These are phyloP conservation scores for Drosophila pseudoananassae DNA, from an alignment of 1,140 invertebrate species.

Conservation along the genomic window DNA sequence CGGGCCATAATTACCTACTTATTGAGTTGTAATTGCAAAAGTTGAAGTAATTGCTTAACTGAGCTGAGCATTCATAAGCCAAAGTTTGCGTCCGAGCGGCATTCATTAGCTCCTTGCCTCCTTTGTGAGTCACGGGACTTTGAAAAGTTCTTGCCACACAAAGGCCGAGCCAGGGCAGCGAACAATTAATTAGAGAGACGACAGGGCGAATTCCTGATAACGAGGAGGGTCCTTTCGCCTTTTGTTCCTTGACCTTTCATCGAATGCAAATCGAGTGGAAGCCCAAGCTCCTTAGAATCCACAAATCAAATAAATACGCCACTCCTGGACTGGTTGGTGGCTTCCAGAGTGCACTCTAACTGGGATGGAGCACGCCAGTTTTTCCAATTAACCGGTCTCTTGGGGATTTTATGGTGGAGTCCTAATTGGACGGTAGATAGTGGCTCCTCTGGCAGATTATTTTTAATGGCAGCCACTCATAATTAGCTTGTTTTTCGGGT, in stretches of 20 bases:
- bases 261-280: conserved; percentile 56
- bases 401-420: background rate
- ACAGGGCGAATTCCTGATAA: conserved; percentile 24
- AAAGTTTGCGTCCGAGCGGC: conserved; percentile 20
- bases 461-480: conserved; percentile 1
- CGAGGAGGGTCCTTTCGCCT: background rate
- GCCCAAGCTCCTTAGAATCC: background rate
- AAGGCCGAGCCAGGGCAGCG: conserved; percentile 22
- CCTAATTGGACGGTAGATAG: background rate
- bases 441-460: background rate
- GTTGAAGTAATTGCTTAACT: conserved; percentile 64
- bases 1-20: conserved; percentile 63
- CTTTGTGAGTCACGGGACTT: conserved; percentile 40
- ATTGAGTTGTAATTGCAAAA: conserved; percentile 80
- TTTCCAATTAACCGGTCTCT: conserved; percentile 1
- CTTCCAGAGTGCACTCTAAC: background rate
- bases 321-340: background rate
- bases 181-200: conserved; percentile 60
- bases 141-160: conserved; percentile 47
- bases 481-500: conserved; percentile 18
- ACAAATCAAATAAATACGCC: conserved; percentile 13
- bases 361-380: background rate
- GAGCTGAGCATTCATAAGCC: conserved; percentile 21
- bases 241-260: conserved; percentile 8
- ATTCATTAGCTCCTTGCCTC: conserved; percentile 43